phyloP scores from a whole-genome alignment of 1,140 invertebrate genomes.

The Dendrolimus punctatus region DNA sequence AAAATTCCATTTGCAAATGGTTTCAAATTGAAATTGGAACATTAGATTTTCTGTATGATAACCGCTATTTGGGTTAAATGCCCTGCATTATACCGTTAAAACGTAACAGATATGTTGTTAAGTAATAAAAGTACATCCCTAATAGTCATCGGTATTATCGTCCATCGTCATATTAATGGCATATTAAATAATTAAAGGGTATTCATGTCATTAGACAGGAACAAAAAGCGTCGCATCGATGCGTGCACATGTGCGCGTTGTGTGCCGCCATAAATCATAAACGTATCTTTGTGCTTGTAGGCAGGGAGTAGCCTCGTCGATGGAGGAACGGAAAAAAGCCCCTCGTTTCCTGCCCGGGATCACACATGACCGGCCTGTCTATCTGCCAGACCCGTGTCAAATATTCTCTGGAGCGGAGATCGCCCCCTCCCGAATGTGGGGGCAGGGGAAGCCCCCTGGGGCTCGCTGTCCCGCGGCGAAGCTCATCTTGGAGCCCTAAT shows the following conservation, averaged over 20 bases:
- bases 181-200: conserved; percentile 33
- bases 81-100: neutral
- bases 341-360: conserved; percentile 64
- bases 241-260: conserved; percentile 56
- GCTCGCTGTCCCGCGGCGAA: conserved; percentile 65
- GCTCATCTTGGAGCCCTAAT: conserved; percentile 68
- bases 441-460: conserved; percentile 54
- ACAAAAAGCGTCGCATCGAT: conserved; percentile 46
- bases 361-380: conserved; percentile 70
- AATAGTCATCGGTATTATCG: neutral
- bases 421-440: conserved; percentile 45
- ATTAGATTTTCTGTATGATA: conserved; percentile 34
- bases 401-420: conserved; percentile 69
- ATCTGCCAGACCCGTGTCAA: conserved; percentile 72
- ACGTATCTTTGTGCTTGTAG: conserved; percentile 48
- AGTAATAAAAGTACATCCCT: no score
- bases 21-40: conserved; percentile 47
- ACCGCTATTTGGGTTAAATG: conserved; percentile 29
- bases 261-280: conserved; percentile 59
- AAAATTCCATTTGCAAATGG: conserved; percentile 63
- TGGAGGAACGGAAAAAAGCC: conserved; percentile 63
- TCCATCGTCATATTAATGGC: conserved; percentile 27
- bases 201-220: conserved; percentile 34
- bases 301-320: conserved; percentile 50
- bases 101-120: neutral